Evolutionary conservation across 2,797 vertebrate species (phyloP), one percentile per base, ranked within the genome.

Genomic region (Phrynocephalus vlangalii): DNA sequence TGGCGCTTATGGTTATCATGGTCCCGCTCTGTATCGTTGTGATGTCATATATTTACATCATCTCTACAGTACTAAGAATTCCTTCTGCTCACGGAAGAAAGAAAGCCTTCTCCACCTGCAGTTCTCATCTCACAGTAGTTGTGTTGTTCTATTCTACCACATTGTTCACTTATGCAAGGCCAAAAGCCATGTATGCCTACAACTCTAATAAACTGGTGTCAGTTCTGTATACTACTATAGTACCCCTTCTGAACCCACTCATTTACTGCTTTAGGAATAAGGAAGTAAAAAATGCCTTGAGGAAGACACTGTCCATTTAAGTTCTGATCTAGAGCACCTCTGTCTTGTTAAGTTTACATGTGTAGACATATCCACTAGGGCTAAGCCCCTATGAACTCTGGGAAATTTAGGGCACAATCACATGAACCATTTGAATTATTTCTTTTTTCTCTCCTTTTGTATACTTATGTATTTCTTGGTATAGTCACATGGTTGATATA

Each of bases 191-290:
- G 90, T 95, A 96, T 10, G 91, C 92, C 30, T 91, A 93, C 3
- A 87, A 63, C 44, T 87, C 87, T 0, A 95, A 95, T 90, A 96
- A 96, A 68, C 0, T 94, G 44, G 76, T 96, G 13, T 95, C 95
- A 3, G 68, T 95, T 2, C 84, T 95, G 18, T 95, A 95, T 86
- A 95, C 91, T 0, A 86, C 93, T 67, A 75, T 94, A 26, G 95
- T 95, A 75, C 94, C 95, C 2, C 88, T 96, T 6, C 86, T 95
- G 79, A 96, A 96, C 30, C 95, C 95, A 77, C 90, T 95, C 38
- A 94, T 95, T 16, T 95, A 95, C 33, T 95, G 95, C 56, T 91
- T 96, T 2, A 93, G 94, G 81, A 96, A 96, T 84, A 95, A 93
- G 81, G 95, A 96, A 33, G 92, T 95, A 83, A 92, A 87, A 84